Evolutionary conservation across 2,797 vertebrate species (phyloP).

Genomic region (Lepus oiostolus): DNA sequence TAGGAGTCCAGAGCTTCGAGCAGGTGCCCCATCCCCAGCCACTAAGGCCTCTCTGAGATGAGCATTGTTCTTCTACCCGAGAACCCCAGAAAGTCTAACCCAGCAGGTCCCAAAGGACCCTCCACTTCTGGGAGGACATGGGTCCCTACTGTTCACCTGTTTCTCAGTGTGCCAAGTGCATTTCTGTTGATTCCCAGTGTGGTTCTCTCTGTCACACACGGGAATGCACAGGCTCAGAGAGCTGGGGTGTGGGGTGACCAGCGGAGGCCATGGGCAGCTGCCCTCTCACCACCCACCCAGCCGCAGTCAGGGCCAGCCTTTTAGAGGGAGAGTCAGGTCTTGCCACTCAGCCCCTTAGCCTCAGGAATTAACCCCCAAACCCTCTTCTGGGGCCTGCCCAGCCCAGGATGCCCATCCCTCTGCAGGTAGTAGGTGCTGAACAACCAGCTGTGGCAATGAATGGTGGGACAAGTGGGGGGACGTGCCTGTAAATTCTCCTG

Average conservation of each 20-base stretch:
- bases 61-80: neutral
- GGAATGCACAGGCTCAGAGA: neutral
- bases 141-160: neutral
- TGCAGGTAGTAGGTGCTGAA: neutral
- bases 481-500: neutral
- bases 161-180: neutral
- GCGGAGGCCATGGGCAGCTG: neutral
- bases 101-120: neutral
- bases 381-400: neutral
- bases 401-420: neutral
- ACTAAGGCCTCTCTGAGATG: neutral
- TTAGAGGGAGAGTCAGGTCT: neutral
- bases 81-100: neutral
- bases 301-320: neutral
- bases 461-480: neutral
- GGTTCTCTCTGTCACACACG: neutral
- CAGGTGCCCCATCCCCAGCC: neutral
- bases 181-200: neutral
- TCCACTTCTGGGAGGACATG: neutral
- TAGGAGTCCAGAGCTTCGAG: neutral
- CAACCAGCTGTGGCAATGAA: neutral
- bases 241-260: neutral
- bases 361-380: neutral
- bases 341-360: neutral
- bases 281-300: neutral